Percentiles rank a stretch among this genome's conserved stretches.
phyloP scores from a whole-genome alignment of 2,113 vertebrate genomes.

The Corvus moneduloides region DNA sequence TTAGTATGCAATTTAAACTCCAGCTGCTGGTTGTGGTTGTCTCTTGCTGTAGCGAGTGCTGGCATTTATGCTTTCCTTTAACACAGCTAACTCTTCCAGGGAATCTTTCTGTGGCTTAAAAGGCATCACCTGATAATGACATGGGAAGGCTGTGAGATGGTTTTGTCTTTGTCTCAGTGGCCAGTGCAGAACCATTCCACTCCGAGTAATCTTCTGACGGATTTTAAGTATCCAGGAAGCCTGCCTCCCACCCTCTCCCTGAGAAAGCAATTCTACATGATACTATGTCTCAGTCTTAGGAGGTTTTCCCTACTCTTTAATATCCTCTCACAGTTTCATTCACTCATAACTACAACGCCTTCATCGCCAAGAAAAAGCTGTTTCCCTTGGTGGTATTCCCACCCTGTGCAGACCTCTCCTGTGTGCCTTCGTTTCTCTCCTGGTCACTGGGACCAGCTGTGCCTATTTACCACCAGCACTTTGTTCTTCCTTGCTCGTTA shows the following conservation, averaged over 20 bases:
- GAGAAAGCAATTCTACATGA: background rate
- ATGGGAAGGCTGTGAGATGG: background rate
- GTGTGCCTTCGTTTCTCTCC: background rate
- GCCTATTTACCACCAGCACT: background rate
- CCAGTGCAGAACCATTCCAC: fast-evolving
- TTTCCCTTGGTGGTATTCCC: background rate
- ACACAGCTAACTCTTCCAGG: background rate
- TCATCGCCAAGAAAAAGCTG: background rate
- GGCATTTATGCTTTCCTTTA: background rate
- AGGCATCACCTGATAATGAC: background rate
- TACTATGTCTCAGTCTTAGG: background rate
- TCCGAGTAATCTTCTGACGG: background rate
- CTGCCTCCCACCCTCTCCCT: background rate
- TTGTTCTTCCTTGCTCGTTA: background rate
- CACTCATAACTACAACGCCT: background rate
- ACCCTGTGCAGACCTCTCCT: background rate
- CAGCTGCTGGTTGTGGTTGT: constrained; percentile 25
- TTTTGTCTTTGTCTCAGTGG: background rate
- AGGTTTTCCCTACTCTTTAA: background rate
- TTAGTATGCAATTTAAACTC: constrained; percentile 26
- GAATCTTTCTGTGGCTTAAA: background rate
- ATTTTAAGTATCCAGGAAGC: background rate
- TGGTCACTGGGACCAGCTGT: background rate
- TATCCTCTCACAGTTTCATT: background rate
- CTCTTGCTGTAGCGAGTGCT: background rate